Evolutionary conservation across 1,140 invertebrate species (phyloP), one percentile per base, ranked within the genome.

Genomic region (Pristionchus pacificus): DNA sequence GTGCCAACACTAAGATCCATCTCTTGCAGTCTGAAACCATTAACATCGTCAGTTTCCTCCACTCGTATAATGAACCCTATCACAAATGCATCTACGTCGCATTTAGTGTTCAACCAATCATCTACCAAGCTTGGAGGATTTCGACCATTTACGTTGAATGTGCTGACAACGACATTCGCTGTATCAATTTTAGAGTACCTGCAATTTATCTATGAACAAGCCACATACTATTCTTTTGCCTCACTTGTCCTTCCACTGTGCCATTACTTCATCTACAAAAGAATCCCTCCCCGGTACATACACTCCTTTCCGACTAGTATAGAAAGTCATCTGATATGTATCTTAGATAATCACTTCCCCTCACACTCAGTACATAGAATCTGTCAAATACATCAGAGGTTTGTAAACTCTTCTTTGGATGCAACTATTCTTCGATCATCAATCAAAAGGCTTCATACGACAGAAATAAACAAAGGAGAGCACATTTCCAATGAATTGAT

Each of bases 1-100:
- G 74, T 79, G 28, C 80, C 80, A 19, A 84, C 61, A 6, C 80
- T 79, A 15, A 82, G 75, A 66, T 82, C 80, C 80, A 82, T 82
- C 76, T 82, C 80, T 72, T 82, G 80, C 2, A 82, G 66, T 13
- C 83, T 84, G 62, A 68, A 74, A 67, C n/a, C n/a, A 49, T 10
- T 49, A 19, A 49, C 38, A 49, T 49, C 38, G 6, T 49, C 38
- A 10, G 6, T 49, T 19, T 10, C 19, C 38, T 49, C 38, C 38
- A 49, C 19, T 49, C 38, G 6, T 49, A 10, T 19, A 49, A n/a
- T n/a, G n/a, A 25, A 82, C 80, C 80, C 80, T 57, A 82, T 77
- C n/a, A 75, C 82, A 60, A 83, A 75, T 32, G 83, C 71, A 64
- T 82, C 80, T 13, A 82, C 76, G 27, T 38, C 68, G 19, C 29